Base-by-base conservation (phyloP, 2,888 invertebrate genomes). In the Protophormia terraenovae region DNA sequence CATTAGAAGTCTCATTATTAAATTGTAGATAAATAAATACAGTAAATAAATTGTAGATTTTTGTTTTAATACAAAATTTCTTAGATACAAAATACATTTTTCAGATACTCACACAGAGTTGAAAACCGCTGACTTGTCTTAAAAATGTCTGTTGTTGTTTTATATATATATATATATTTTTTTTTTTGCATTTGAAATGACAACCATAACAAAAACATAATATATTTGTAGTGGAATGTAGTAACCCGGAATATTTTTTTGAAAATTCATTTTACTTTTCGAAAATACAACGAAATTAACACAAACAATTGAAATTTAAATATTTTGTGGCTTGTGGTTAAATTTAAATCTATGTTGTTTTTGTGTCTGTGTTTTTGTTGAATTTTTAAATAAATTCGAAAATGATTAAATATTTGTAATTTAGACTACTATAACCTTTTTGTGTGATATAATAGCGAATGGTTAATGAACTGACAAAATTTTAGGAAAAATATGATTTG, bases 81-180 rank as follows among this genome's bases (percentile, higher is more conserved):
- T 29, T n/a, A n/a, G n/a, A n/a, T n/a, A n/a, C n/a, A n/a, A n/a
- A n/a, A 47, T 22, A 45, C 12, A 14, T 38, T 12, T 45, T 16
- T n/a, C 7, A 7, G 24, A 8, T 53, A 64, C 16, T 50, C 62
- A 38, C 35, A n/a, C 7, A 53, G 22, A 55, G n/a, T 82, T 76
- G 16, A 55, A 82, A 82, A 84, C 77, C 64, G 85, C 85, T 82
- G 80, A 85, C 85, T 71, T 24, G 62, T 55, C 41, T 62, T 58
- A 67, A 77, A 81, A 62, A 64, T 16, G 19, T 24, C 22, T 47
- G 64, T 72, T 53, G 19, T 38, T 78, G 16, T 71, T 41, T 27
- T 64, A 38, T 47, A 27, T 35, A n/a, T n/a, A 14, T 19, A 19
- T 22, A 24, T 38, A n/a, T 38, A 24, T 27, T 69, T 69, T 24